Conservation (phyloP, 2,797 vertebrate species). For the Thamnophis elegans region DNA sequence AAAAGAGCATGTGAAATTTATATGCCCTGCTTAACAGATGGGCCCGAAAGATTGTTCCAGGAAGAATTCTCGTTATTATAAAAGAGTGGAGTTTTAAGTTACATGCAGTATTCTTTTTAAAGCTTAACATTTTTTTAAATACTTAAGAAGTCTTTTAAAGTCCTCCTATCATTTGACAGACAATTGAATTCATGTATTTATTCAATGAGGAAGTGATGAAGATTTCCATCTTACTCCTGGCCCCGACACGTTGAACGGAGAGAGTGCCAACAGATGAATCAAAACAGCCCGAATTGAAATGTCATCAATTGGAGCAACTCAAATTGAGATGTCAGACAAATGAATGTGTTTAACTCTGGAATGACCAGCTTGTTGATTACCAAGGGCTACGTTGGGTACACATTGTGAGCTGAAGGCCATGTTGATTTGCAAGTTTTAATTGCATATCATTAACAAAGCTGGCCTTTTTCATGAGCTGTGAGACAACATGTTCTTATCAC, state of each 20-base stretch:
- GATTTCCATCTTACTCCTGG: not conserved
- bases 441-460: conserved; percentile 5
- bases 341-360: not conserved
- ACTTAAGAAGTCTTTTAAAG: not conserved
- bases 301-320: not conserved
- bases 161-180: not conserved
- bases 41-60: not conserved
- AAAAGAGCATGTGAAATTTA: not conserved
- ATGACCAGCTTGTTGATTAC: not conserved
- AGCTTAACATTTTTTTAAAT: not conserved
- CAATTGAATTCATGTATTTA: not conserved
- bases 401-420: conserved; percentile 8
- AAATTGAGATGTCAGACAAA: conserved; percentile 10
- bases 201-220: not conserved
- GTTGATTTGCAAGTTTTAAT: conserved; percentile 23
- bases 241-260: not conserved
- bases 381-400: not conserved
- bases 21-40: not conserved
- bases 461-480: not conserved
- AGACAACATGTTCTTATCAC: not conserved
- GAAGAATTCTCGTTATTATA: not conserved
- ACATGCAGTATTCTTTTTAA: not conserved
- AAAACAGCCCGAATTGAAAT: not conserved
- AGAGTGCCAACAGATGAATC: not conserved
- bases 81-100: not conserved